These are phyloP conservation scores for Apotomis turbidana DNA, from an alignment of 2,888 invertebrate genomes.

Conservation along the genomic window DNA sequence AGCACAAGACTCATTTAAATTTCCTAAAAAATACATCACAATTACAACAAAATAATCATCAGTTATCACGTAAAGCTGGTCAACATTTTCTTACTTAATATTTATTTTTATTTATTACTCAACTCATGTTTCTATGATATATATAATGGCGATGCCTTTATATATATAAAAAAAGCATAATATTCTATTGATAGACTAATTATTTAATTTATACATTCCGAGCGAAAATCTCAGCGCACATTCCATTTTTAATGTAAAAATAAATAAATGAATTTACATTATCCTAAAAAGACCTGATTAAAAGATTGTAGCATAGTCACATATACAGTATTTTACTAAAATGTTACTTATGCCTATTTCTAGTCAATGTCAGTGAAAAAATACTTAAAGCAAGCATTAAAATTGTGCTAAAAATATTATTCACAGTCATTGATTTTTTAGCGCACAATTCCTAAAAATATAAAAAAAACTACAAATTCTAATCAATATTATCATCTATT, in stretches of 20 bases:
- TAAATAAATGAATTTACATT: neutral
- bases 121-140: too few relatives aligned
- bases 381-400: constrained; percentile 13
- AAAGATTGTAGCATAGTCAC: constrained; percentile 7
- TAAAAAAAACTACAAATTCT: neutral
- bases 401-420: constrained; percentile 4
- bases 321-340: constrained; percentile 19
- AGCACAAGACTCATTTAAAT: too few relatives aligned
- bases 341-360: constrained; percentile 26
- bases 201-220: constrained; percentile 13
- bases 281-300: constrained; percentile 26
- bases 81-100: too few relatives aligned
- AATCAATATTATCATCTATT: neutral
- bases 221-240: neutral
- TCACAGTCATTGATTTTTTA: neutral
- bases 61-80: too few relatives aligned
- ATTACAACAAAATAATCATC: too few relatives aligned
- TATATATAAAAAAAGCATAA: too few relatives aligned
- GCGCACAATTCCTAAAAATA: constrained; percentile 7
- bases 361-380: constrained; percentile 31
- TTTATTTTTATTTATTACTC: too few relatives aligned
- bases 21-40: too few relatives aligned
- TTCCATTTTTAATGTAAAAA: neutral
- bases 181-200: neutral
- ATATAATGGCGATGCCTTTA: too few relatives aligned